Percentiles rank a stretch among this genome's conserved stretches.
Conservation (phyloP, 2,888 invertebrate species). For the Gryllus longicercus region DNA sequence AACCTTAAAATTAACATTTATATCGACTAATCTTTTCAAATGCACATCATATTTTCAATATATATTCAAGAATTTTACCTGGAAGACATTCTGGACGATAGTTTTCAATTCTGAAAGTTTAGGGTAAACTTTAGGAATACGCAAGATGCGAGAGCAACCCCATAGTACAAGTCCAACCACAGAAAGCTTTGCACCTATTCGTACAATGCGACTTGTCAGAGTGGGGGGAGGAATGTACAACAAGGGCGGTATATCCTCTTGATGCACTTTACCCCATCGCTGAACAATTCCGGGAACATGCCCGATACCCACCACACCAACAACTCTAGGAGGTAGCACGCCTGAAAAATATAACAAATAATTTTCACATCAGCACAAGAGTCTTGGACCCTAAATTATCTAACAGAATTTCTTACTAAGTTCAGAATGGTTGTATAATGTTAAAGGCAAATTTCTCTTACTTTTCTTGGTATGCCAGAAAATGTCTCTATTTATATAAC, state of each 20-base stretch:
- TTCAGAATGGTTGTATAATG: too few relatives aligned
- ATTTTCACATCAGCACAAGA: too few relatives aligned
- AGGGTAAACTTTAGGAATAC: constrained; percentile 28
- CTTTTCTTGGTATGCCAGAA: too few relatives aligned
- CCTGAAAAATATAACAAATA: constrained; percentile 19
- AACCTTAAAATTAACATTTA: too few relatives aligned
- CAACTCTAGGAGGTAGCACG: constrained; percentile 67
- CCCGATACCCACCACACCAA: constrained; percentile 97
- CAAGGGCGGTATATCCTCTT: constrained; percentile 60
- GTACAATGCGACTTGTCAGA: constrained; percentile 57
- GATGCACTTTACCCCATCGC: constrained; percentile 74
- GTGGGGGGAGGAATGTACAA: constrained; percentile 68
- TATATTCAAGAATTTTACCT: too few relatives aligned
- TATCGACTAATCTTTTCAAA: too few relatives aligned
- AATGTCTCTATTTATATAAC: too few relatives aligned
- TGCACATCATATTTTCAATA: too few relatives aligned
- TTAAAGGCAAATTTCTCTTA: too few relatives aligned
- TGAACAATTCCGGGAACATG: constrained; percentile 86
- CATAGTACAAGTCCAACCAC: constrained; percentile 47
- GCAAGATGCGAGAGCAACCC: constrained; percentile 40
- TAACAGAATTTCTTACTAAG: too few relatives aligned
- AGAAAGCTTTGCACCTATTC: constrained; percentile 58
- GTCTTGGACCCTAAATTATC: too few relatives aligned
- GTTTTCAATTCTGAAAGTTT: background rate
- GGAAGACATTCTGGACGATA: too few relatives aligned